Evolutionary conservation across 2,797 vertebrate genomes (phyloP).

Genomic region (Thunnus albacares): DNA sequence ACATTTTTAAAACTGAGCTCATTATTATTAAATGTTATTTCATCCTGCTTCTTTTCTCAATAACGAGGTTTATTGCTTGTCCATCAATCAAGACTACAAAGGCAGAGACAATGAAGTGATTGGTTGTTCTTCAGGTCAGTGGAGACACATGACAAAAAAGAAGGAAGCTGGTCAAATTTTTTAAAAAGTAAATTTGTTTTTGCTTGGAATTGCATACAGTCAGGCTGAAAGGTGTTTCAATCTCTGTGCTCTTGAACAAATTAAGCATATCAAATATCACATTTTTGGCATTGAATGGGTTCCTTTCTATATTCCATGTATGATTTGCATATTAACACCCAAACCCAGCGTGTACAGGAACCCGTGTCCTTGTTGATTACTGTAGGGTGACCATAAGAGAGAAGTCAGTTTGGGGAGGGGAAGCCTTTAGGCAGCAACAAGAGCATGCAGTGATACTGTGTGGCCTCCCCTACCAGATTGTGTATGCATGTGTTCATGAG

Average conservation of each 20-base stretch:
- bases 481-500: constrained; percentile 33
- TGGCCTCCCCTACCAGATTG: constrained; percentile 44
- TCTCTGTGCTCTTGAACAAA: not conserved
- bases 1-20: no score
- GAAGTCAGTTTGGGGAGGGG: constrained; percentile 30
- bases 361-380: constrained; percentile 47
- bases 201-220: not conserved
- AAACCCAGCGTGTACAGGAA: not conserved
- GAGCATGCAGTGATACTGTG: constrained; percentile 37
- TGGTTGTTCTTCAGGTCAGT: constrained; percentile 18
- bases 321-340: constrained; percentile 3
- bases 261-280: not conserved
- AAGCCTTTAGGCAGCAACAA: constrained; percentile 41
- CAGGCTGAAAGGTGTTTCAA: not conserved
- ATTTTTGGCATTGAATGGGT: not conserved
- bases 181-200: constrained; percentile 3
- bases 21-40: not conserved
- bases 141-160: not conserved
- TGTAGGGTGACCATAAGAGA: constrained; percentile 41
- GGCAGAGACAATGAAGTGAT: not conserved
- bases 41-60: not conserved
- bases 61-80: not conserved
- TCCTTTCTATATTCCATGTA: not conserved
- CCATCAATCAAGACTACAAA: no score
- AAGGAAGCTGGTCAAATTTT: not conserved